Conservation (phyloP, 2,888 invertebrate species). For the Lampropteryx suffumata region DNA sequence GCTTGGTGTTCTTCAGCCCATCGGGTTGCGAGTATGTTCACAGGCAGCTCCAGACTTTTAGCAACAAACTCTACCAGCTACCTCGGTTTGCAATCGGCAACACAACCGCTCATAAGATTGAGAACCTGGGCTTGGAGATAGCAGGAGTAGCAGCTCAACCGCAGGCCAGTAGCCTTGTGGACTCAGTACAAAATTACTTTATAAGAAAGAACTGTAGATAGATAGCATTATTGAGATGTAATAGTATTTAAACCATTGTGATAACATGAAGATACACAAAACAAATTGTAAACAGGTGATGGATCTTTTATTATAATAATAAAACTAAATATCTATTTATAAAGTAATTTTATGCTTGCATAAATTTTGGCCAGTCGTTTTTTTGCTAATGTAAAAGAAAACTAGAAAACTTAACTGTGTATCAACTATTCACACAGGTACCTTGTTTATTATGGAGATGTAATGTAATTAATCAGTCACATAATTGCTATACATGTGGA, state of each 20-base stretch:
- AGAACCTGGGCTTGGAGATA: slow-evolving; percentile 69
- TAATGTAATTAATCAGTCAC: no score
- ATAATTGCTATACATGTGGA: no score
- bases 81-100: slow-evolving; percentile 77
- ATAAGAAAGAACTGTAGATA: slow-evolving; percentile 36
- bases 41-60: slow-evolving; percentile 68
- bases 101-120: slow-evolving; percentile 72
- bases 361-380: no score
- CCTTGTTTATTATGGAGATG: no score
- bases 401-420: no score
- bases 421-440: no score
- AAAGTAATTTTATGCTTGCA: no score
- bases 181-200: slow-evolving; percentile 59
- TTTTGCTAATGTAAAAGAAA: no score
- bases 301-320: slow-evolving; percentile 17
- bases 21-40: slow-evolving; percentile 74
- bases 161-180: slow-evolving; percentile 56
- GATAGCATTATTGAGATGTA: no score
- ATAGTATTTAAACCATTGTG: no score
- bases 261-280: no score
- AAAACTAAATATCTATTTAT: no score
- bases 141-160: slow-evolving; percentile 67
- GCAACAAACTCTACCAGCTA: slow-evolving; percentile 55
- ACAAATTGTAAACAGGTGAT: slow-evolving; percentile 18
- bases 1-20: slow-evolving; percentile 74